Evolutionary conservation across 2,797 vertebrate species (phyloP).

Genomic region (Margarornis squamiger): DNA sequence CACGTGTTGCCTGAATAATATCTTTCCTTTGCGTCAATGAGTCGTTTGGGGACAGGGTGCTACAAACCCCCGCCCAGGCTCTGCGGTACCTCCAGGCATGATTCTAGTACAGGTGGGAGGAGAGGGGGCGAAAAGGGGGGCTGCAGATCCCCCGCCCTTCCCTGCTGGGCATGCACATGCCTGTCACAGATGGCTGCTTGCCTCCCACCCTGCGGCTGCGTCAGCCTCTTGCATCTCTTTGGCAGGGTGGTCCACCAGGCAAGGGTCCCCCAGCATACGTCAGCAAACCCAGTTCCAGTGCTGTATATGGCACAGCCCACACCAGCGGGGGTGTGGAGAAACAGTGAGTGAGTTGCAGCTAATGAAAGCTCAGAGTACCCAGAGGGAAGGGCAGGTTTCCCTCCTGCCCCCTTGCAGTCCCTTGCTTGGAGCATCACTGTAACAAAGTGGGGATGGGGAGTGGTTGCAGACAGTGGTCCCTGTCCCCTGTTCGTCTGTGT

Average conservation of each 20-base stretch:
- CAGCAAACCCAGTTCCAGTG: neutral
- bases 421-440: neutral
- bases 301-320: neutral
- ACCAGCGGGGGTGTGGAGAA: rapidly evolving
- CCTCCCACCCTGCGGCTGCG: neutral
- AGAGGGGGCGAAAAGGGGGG: neutral
- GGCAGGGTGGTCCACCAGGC: neutral
- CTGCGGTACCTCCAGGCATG: neutral
- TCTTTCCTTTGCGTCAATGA: neutral
- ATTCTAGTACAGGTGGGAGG: neutral
- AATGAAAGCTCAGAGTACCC: neutral
- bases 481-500: neutral
- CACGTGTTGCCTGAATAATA: neutral
- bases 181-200: conserved; percentile 7
- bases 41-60: neutral
- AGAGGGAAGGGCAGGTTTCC: neutral
- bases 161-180: neutral
- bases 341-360: neutral
- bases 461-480: too few relatives aligned
- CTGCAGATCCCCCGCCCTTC: neutral
- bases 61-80: neutral
- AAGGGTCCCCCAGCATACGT: neutral
- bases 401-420: neutral
- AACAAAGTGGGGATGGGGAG: too few relatives aligned
- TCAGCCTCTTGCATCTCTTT: neutral